phyloP scores from a whole-genome alignment of 2,797 vertebrate genomes.

The Sebastes matsubarae region DNA sequence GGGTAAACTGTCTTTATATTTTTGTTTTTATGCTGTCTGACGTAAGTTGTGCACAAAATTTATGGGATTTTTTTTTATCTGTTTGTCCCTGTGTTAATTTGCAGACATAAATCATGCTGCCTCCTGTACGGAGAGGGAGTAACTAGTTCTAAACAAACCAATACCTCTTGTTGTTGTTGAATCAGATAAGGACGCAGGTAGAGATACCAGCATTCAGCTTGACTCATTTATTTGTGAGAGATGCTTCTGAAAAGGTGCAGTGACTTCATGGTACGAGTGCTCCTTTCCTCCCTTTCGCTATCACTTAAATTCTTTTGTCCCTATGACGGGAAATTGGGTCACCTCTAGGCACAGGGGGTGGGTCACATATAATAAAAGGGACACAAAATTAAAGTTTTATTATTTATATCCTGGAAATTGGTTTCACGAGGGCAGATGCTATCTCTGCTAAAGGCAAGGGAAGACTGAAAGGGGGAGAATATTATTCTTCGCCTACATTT shows the following conservation, averaged over 20 bases:
- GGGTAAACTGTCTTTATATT: constrained; percentile 14
- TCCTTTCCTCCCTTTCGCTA: constrained; percentile 32
- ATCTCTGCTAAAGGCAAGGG: constrained; percentile 63
- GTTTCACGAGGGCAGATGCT: constrained; percentile 74
- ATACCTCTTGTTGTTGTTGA: constrained; percentile 30
- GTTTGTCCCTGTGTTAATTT: constrained; percentile 38
- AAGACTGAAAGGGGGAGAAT: constrained; percentile 27
- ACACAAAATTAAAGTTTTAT: constrained; percentile 83
- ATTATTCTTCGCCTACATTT: constrained; percentile 37
- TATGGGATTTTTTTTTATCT: constrained; percentile 7
- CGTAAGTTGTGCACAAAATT: neutral
- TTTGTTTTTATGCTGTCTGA: constrained; percentile 15
- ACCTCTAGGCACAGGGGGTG: constrained; percentile 56
- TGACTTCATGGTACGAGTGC: constrained; percentile 2
- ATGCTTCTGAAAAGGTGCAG: constrained; percentile 2
- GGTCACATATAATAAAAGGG: constrained; percentile 79
- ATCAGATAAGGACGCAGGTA: constrained; percentile 37
- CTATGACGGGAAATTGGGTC: constrained; percentile 66
- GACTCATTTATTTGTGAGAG: constrained; percentile 44
- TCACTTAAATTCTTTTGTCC: constrained; percentile 59
- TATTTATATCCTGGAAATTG: constrained; percentile 86
- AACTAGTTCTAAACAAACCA: constrained; percentile 23
- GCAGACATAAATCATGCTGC: constrained; percentile 51
- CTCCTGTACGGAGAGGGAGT: neutral
- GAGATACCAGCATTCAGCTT: constrained; percentile 14